Conservation (phyloP, 2,888 invertebrate species). For the Alloplasta piceator region DNA sequence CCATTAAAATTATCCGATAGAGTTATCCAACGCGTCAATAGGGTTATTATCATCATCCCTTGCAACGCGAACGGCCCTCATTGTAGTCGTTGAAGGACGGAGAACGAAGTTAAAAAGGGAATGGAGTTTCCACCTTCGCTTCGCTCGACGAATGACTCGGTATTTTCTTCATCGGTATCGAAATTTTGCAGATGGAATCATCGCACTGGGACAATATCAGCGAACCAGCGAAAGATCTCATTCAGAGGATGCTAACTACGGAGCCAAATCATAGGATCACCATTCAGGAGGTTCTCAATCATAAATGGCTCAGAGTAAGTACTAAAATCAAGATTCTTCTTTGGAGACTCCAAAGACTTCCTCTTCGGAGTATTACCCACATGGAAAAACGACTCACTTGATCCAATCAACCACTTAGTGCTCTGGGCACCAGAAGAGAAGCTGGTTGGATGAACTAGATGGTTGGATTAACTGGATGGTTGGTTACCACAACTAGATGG, state of each 20-base stretch:
- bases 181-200: slow-evolving; percentile 89
- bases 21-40: slow-evolving; percentile 11
- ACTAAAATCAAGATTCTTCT: slow-evolving; percentile 8
- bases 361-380: too few relatives aligned
- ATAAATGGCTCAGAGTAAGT: slow-evolving; percentile 97
- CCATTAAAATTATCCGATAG: slow-evolving; percentile 23
- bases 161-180: background rate
- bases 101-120: slow-evolving; percentile 4
- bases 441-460: too few relatives aligned
- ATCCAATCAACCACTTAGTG: too few relatives aligned
- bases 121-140: slow-evolving; percentile 20
- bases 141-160: background rate
- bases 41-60: slow-evolving; percentile 51
- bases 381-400: too few relatives aligned
- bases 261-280: slow-evolving; percentile 97
- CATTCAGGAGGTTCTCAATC: slow-evolving; percentile 97
- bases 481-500: too few relatives aligned
- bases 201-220: slow-evolving; percentile 97
- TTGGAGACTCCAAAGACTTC: too few relatives aligned
- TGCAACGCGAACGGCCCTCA: slow-evolving; percentile 18
- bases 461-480: too few relatives aligned
- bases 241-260: slow-evolving; percentile 95
- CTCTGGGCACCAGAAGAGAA: too few relatives aligned
- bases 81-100: slow-evolving; percentile 34
- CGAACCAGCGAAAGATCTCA: slow-evolving; percentile 97